A percentile compares a stretch with the other conserved stretches of the same genome.
These are phyloP conservation scores for Lobophora halterata DNA, from an alignment of 2,888 invertebrate genomes.

Conservation along the genomic window DNA sequence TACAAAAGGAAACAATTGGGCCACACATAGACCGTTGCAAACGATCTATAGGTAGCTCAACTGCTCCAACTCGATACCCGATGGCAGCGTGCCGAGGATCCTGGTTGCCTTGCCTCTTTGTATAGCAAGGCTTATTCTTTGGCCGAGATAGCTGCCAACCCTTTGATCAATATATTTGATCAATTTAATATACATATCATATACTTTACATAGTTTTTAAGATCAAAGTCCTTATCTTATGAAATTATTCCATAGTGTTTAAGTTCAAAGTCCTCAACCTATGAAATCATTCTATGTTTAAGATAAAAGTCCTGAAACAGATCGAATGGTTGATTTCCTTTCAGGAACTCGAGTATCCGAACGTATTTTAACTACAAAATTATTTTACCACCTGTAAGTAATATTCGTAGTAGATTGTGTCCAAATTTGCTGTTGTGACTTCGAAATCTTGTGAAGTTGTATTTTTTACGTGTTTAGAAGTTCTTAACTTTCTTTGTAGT, in stretches of 20 bases:
- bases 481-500: slow-evolving; percentile 1
- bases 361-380: slow-evolving; percentile 68
- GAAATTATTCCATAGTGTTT: not conserved
- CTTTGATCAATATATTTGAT: no score
- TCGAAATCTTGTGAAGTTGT: slow-evolving; percentile 18
- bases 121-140: no score
- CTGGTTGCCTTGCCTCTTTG: no score
- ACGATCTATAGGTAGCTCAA: no score
- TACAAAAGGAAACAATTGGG: no score
- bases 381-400: slow-evolving; percentile 59
- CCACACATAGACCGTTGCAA: no score
- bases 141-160: no score
- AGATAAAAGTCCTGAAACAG: slow-evolving; percentile 46
- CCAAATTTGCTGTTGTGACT: slow-evolving; percentile 25
- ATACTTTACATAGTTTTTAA: no score
- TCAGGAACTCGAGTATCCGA: slow-evolving; percentile 75
- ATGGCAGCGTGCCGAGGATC: no score
- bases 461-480: slow-evolving; percentile 16
- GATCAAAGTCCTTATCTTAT: no score
- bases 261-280: not conserved
- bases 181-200: no score
- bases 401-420: slow-evolving; percentile 47
- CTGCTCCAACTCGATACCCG: no score
- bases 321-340: slow-evolving; percentile 71
- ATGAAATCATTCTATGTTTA: slow-evolving; percentile 2